Percentiles rank a stretch among this genome's conserved stretches.
These are phyloP conservation scores for Metopolophium dirhodum DNA, from an alignment of 1,140 invertebrate species.

Conservation along the genomic window DNA sequence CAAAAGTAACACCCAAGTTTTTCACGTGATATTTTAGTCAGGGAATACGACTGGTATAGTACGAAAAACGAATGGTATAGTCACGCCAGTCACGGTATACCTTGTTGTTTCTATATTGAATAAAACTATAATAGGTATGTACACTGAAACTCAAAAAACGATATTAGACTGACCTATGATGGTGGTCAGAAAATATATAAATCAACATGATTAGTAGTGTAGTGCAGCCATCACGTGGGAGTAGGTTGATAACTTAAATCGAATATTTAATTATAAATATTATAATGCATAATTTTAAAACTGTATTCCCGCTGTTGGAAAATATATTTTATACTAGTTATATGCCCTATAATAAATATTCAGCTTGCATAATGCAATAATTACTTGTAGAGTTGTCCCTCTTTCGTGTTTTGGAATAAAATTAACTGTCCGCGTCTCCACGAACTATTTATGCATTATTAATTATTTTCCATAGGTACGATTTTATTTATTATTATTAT, in stretches of 20 bases:
- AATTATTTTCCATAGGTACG: background rate
- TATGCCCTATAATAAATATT: background rate
- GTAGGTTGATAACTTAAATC: background rate
- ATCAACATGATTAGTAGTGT: conserved; percentile 11
- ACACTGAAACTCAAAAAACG: background rate
- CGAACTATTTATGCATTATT: background rate
- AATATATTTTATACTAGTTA: background rate
- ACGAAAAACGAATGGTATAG: background rate
- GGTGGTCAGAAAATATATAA: background rate
- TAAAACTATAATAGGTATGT: background rate
- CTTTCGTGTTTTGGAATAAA: background rate
- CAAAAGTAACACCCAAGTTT: too few species aligned
- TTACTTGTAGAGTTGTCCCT: background rate
- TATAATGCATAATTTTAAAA: conserved; percentile 14
- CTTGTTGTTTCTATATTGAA: background rate
- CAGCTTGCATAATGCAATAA: background rate
- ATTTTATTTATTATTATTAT: background rate
- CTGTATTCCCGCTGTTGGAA: background rate
- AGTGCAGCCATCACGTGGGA: background rate
- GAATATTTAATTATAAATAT: background rate
- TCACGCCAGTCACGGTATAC: background rate
- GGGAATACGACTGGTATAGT: background rate
- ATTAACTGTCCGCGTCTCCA: background rate
- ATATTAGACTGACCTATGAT: background rate
- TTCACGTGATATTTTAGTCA: too few species aligned